phyloP scores from a whole-genome alignment of 2,797 vertebrate species.

The Anguilla pacifica region DNA sequence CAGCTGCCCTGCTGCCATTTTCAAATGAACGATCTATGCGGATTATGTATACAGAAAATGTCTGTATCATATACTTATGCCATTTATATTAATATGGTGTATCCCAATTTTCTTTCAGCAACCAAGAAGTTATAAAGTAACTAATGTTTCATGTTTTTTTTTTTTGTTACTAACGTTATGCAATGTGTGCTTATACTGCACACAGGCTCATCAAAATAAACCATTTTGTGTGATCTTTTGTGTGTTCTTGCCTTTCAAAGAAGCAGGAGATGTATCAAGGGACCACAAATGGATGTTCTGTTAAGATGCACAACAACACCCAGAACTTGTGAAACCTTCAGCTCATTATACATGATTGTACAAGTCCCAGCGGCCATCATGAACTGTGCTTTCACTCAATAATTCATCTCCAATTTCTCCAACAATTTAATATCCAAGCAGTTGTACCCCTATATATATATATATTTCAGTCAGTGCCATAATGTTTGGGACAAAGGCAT shows the following conservation, averaged over 20 bases:
- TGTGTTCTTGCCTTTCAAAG: background rate
- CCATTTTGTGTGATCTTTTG: background rate
- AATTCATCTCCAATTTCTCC: background rate
- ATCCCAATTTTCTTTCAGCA: background rate
- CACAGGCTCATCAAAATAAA: background rate
- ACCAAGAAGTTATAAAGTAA: background rate
- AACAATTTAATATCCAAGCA: background rate
- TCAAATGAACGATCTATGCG: background rate
- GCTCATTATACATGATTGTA: background rate
- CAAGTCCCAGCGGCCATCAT: background rate
- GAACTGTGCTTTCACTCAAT: background rate
- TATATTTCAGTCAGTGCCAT: too few relatives aligned
- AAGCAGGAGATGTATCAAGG: background rate
- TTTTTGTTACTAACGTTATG: background rate
- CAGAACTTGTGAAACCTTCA: background rate
- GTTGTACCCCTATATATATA: too few relatives aligned
- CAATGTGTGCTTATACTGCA: background rate
- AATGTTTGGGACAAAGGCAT: too few relatives aligned
- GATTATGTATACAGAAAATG: background rate
- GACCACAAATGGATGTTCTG: background rate
- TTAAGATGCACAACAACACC: background rate
- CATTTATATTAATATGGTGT: background rate
- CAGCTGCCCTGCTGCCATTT: background rate
- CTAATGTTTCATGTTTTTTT: background rate
- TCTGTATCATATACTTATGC: background rate